Base-by-base conservation (phyloP, 2,888 invertebrate species). In the Leptinotarsa peninsularis region DNA sequence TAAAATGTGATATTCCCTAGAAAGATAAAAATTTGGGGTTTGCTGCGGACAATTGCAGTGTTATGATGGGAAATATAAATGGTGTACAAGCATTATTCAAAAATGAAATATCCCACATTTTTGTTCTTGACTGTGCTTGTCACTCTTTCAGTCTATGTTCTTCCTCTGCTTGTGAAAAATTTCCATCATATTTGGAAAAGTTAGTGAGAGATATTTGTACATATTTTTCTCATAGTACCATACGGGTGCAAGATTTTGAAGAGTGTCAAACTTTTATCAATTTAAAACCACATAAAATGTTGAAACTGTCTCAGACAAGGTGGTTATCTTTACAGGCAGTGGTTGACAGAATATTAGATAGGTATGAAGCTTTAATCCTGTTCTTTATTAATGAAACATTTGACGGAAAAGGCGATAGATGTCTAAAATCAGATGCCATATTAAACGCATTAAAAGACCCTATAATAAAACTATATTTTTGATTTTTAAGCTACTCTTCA, bases 291-390 rank as follows among this genome's bases (percentile, higher is more conserved):
- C 15, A 75, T 27, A 75, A 75, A 75, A 18, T 75, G n/a, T 43
- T 74, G 15, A 54, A 58, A n/a, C 74, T 54, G 21, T 49, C 70
- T 14, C 70, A 74, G 60, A 74, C 75, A 18, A 67, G 71, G 21
- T 75, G 72, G 75, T 66, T 75, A 33, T 75, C 72, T 52, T 18
- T 72, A 21, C 72, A 75, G 18, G 67, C 71, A 49, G 75, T 58
- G 18, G 67, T 75, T 49, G 50, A 75, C 49, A 54, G 75, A 21
- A 67, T 75, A 23, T 18, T 72, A 27, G 75, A 75, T 21, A 14
- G 71, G 7, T 74, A 33, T 49, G 60, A 74, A 27, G 71, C 71
- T 14, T 56, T 74, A 43, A 71, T 66, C 49, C 17, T 72, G 50
- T 71, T 71, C 71, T 75, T 75, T 56, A 75, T 58, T 15, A 75